phyloP scores from a whole-genome alignment of 1,140 invertebrate species.

The Drosophila carrolli region DNA sequence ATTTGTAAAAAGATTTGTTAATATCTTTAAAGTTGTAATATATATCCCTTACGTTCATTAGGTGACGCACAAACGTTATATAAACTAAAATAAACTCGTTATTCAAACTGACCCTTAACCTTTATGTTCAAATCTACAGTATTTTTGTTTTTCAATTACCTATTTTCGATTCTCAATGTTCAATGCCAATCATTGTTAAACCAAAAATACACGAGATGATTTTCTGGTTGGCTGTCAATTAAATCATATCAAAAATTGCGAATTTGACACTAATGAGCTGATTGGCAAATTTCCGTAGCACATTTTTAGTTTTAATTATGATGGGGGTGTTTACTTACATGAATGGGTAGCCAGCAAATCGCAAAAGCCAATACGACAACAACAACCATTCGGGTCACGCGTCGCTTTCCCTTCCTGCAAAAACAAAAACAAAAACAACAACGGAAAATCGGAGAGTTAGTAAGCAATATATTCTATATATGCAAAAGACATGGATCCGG shows the following conservation, averaged over 20 bases:
- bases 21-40: no score
- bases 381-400: conserved; percentile 96
- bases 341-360: conserved; percentile 97
- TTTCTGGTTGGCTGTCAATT: neutral
- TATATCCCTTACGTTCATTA: no score
- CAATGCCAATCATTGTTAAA: neutral
- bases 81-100: no score
- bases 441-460: neutral
- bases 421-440: neutral
- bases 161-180: neutral
- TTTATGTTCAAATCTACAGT: no score
- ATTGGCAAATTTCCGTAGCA: neutral
- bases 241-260: neutral
- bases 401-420: conserved; percentile 91
- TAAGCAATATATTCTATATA: neutral
- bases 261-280: neutral
- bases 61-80: neutral
- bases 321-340: conserved; percentile 87
- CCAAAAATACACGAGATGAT: neutral
- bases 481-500: conserved; percentile 2
- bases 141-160: neutral
- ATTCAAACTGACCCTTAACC: no score
- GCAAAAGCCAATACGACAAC: conserved; percentile 98
- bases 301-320: neutral
- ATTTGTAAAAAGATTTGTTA: no score